A percentile compares a stretch with the other conserved stretches of the same genome.
phyloP scores from a whole-genome alignment of 2,888 invertebrate species.

The Ashinkailepas kermadecensis region DNA sequence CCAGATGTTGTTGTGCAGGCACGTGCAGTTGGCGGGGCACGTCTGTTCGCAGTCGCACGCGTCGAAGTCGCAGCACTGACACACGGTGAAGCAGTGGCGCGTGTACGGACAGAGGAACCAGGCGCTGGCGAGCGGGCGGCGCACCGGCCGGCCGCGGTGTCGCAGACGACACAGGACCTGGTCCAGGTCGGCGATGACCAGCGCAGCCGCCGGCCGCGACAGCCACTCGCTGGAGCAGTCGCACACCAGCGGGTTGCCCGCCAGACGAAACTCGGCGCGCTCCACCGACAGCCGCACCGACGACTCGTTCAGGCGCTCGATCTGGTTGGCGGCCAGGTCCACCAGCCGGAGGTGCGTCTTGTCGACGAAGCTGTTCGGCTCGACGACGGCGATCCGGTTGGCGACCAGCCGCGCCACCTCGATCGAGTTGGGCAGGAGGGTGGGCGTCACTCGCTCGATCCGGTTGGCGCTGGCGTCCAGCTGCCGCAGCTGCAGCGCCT shows the following conservation, averaged over 20 bases:
- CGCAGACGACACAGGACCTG: constrained; percentile 65
- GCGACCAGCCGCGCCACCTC: constrained; percentile 69
- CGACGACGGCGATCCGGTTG: constrained; percentile 52
- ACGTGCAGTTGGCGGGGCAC: constrained; percentile 75
- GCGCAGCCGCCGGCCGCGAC: constrained; percentile 64
- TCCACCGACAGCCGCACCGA: constrained; percentile 61
- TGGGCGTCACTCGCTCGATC: constrained; percentile 69
- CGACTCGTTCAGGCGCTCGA: constrained; percentile 61
- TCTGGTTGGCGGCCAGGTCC: constrained; percentile 64
- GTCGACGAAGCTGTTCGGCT: constrained; percentile 59
- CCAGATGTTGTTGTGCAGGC: constrained; percentile 73
- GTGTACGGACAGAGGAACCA: constrained; percentile 69
- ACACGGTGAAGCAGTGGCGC: constrained; percentile 73
- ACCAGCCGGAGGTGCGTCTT: constrained; percentile 66
- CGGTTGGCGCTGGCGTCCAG: constrained; percentile 76
- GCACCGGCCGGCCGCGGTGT: constrained; percentile 32
- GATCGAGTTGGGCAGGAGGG: constrained; percentile 72
- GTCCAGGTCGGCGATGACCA: constrained; percentile 72
- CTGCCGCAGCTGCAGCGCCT: constrained; percentile 56
- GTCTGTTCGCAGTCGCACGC: constrained; percentile 88
- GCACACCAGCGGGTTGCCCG: constrained; percentile 73
- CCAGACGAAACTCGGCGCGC: constrained; percentile 68
- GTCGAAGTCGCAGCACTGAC: constrained; percentile 84
- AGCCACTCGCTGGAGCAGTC: constrained; percentile 85
- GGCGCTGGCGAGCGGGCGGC: constrained; percentile 37